Conservation (phyloP, 1,140 invertebrate species). For the Anastrepha obliqua region DNA sequence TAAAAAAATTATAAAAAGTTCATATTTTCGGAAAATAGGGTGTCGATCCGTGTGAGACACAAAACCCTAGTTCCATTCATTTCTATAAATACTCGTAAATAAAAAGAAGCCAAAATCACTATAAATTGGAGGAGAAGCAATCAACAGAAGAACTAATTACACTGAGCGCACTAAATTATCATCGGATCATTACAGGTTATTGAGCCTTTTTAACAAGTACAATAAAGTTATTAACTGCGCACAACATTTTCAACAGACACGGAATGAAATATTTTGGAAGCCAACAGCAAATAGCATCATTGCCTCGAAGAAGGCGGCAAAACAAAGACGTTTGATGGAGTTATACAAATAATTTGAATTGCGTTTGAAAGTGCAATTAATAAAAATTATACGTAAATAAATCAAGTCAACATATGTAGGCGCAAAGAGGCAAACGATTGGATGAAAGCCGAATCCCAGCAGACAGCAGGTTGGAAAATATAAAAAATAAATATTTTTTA, state of each 20-base stretch:
- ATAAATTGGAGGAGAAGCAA: background rate
- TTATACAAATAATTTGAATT: background rate
- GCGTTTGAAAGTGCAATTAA: conserved; percentile 49
- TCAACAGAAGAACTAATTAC: background rate
- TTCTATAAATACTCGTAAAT: no score
- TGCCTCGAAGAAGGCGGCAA: background rate
- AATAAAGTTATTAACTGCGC: conserved; percentile 32
- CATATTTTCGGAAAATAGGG: no score
- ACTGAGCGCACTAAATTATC: background rate
- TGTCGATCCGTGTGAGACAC: no score
- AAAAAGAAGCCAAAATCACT: no score
- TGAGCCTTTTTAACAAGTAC: conserved; percentile 6
- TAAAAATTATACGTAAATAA: conserved; percentile 46
- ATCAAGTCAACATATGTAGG: background rate
- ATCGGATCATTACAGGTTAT: background rate
- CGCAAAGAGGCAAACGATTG: background rate
- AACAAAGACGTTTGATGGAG: background rate
- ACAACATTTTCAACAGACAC: background rate
- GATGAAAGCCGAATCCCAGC: background rate
- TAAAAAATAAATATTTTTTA: background rate
- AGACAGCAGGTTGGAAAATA: background rate
- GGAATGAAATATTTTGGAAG: background rate
- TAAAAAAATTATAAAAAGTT: no score
- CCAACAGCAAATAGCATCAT: background rate
- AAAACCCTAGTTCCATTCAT: no score